phyloP scores from a whole-genome alignment of 2,888 invertebrate species.

The Scrobipalpa atriplicella region DNA sequence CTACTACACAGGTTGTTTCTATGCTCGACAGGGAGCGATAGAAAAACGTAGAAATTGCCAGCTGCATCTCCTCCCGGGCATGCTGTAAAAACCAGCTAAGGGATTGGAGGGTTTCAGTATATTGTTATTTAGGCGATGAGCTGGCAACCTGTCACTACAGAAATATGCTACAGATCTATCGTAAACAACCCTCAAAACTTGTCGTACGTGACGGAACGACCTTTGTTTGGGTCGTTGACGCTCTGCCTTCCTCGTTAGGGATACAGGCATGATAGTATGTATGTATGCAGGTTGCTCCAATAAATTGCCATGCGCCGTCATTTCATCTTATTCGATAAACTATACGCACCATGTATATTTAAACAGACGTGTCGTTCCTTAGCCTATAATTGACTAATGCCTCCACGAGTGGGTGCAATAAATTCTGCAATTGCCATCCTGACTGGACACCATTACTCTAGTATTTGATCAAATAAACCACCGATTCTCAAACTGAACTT shows the following conservation, averaged over 20 bases:
- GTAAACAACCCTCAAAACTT: too few species aligned
- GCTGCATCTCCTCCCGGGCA: too few species aligned
- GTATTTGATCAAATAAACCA: slow-evolving; percentile 2
- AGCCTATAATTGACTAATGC: slow-evolving; percentile 12
- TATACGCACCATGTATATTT: background rate
- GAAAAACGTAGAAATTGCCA: too few species aligned
- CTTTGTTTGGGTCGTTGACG: too few species aligned
- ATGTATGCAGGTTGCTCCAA: background rate
- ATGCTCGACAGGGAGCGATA: too few species aligned
- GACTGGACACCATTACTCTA: background rate
- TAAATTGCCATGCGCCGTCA: background rate
- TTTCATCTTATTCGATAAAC: background rate
- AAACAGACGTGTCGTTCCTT: slow-evolving; percentile 21
- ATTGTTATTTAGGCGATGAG: too few species aligned
- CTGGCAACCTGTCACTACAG: too few species aligned
- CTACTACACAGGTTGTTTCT: background rate
- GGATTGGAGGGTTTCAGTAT: too few species aligned
- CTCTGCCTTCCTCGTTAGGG: background rate
- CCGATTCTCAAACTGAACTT: background rate
- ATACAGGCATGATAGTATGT: too few species aligned
- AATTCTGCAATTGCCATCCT: slow-evolving; percentile 11
- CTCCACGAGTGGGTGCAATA: background rate
- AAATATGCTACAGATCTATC: too few species aligned
- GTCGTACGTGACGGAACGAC: too few species aligned
- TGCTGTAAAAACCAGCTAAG: too few species aligned